These are phyloP conservation scores for Silurus lanzhouensis DNA, from an alignment of 2,797 vertebrate genomes.

Conservation along the genomic window DNA sequence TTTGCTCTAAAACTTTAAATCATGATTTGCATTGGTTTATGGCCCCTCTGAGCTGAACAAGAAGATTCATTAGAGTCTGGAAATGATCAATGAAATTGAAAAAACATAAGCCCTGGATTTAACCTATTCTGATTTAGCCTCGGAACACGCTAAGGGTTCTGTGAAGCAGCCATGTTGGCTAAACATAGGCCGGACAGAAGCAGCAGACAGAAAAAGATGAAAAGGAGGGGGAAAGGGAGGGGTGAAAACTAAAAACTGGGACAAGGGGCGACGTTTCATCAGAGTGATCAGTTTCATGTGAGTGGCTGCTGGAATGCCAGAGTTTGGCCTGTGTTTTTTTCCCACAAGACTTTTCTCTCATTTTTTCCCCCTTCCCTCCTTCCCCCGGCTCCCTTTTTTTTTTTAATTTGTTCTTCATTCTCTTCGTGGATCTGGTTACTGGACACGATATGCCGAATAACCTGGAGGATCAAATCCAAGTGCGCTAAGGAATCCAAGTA, in stretches of 20 bases:
- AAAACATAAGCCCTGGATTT: slow-evolving; percentile 31
- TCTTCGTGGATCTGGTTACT: slow-evolving; percentile 79
- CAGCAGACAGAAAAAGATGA: background rate
- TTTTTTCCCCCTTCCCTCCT: slow-evolving; percentile 20
- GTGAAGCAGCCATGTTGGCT: slow-evolving; percentile 37
- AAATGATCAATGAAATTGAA: slow-evolving; percentile 22
- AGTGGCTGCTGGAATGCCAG: slow-evolving; percentile 74
- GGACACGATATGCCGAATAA: slow-evolving; percentile 80
- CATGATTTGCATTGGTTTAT: background rate
- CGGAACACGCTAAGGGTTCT: slow-evolving; percentile 19
- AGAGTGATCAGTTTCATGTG: slow-evolving; percentile 80
- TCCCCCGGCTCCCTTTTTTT: slow-evolving; percentile 60
- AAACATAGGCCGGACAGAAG: slow-evolving; percentile 24
- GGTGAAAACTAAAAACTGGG: slow-evolving; percentile 41
- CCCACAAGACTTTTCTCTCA: slow-evolving; percentile 78
- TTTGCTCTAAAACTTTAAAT: background rate
- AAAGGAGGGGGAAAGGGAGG: slow-evolving; percentile 28
- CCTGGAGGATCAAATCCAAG: slow-evolving; percentile 78
- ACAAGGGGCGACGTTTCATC: slow-evolving; percentile 64
- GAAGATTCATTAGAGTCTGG: background rate
- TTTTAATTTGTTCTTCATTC: slow-evolving; percentile 77
- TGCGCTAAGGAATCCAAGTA: slow-evolving; percentile 61
- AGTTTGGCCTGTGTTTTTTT: slow-evolving; percentile 77
- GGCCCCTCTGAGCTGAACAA: background rate
- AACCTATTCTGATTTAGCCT: slow-evolving; percentile 49